Percentiles rank a stretch among this genome's conserved stretches.
Evolutionary conservation across 2,113 vertebrate species (phyloP).

Genomic region (Paracanthobrama guichenoti): DNA sequence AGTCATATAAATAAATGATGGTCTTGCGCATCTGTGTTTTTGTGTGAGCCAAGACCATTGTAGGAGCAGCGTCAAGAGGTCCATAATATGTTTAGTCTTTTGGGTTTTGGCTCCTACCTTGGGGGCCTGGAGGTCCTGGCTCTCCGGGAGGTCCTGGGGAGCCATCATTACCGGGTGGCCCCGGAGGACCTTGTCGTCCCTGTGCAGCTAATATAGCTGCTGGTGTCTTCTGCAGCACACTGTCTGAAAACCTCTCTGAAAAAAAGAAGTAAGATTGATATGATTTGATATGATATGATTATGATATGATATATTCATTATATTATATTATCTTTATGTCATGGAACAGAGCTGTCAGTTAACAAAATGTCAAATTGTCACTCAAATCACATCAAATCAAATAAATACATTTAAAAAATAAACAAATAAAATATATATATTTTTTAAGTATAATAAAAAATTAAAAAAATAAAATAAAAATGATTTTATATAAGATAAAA

Average conservation of each 20-base stretch:
- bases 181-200: conserved; percentile 81
- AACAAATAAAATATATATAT: too few relatives aligned
- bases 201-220: conserved; percentile 89
- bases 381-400: not conserved
- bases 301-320: not conserved
- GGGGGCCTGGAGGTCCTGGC: conserved; percentile 81
- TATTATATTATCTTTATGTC: not conserved
- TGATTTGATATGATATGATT: not conserved
- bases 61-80: conserved; percentile 17
- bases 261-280: not conserved
- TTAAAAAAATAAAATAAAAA: too few relatives aligned
- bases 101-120: conserved; percentile 80
- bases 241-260: conserved; percentile 76
- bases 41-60: not conserved
- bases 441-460: not conserved
- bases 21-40: conserved; percentile 23
- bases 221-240: conserved; percentile 82
- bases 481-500: too few relatives aligned
- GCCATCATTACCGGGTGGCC: conserved; percentile 88
- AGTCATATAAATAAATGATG: conserved; percentile 12
- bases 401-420: not conserved
- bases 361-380: not conserved
- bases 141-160: conserved; percentile 88
- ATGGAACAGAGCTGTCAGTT: not conserved
- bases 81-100: conserved; percentile 37